phyloP scores from a whole-genome alignment of 2,888 invertebrate species.

The Deladenus siricidicola region DNA sequence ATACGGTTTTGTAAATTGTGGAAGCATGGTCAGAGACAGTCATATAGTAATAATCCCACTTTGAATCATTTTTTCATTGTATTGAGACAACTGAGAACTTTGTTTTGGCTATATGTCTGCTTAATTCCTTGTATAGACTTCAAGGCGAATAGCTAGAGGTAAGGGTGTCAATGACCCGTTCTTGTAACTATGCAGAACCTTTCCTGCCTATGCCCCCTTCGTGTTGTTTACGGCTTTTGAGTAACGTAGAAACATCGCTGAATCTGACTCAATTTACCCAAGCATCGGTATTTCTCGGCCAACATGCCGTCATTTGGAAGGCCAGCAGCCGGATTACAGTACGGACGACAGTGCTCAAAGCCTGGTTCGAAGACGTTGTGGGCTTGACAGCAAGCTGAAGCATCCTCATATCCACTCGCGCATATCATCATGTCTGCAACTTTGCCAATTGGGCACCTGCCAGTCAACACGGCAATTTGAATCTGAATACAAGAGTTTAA shows the following conservation, averaged over 20 bases:
- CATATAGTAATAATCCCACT: no score
- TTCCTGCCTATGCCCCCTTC: no score
- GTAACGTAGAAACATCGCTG: conserved; percentile 52
- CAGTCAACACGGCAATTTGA: conserved; percentile 51
- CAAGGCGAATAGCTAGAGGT: no score
- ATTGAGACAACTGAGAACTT: no score
- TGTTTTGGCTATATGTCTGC: no score
- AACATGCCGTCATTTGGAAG: conserved; percentile 50
- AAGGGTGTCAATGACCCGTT: no score
- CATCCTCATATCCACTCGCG: conserved; percentile 51
- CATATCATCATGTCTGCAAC: conserved; percentile 52
- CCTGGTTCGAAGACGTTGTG: conserved; percentile 51
- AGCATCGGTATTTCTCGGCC: conserved; percentile 51
- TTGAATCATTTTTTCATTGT: no score
- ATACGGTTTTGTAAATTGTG: no score
- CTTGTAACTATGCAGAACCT: no score
- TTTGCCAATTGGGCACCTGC: conserved; percentile 48
- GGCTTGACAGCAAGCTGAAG: conserved; percentile 48
- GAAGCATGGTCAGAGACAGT: no score
- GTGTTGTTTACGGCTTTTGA: conserved; percentile 47
- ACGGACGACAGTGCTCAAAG: conserved; percentile 51
- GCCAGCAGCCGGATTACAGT: conserved; percentile 51
- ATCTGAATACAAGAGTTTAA: conserved; percentile 31
- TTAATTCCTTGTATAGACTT: no score
- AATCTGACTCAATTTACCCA: conserved; percentile 46